Base-by-base conservation (phyloP, 1,140 invertebrate species). In the Lysiphlebus fabarum region DNA sequence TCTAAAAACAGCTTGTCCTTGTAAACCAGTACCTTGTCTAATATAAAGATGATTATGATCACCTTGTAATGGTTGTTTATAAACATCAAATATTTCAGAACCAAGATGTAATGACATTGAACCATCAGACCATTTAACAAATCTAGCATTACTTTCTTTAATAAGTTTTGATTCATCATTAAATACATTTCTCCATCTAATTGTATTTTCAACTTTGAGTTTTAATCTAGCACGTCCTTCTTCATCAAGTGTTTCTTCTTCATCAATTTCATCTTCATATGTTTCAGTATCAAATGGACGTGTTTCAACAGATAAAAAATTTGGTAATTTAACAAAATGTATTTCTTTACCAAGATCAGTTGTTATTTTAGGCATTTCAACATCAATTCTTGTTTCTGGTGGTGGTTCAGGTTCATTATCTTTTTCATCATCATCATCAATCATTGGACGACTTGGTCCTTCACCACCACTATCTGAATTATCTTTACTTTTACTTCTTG, bases 221-320 rank as follows among this genome's bases (percentile, higher is more conserved):
- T 95, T 95, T 38, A 94, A 76, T 56, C 89, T 86, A n/a, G 92
- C 91, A 62, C 95, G 81, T 68, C 97, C 97, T 83, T 99, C 97
- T 74, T 99, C 97, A 77, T 99, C 96, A 51, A 98, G 81, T 0
- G 95, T 94, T 80, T 99, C 96, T 76, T 99, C 96, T 70, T 99
- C 97, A 72, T 99, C 96, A 65, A 99, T 95, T 82, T 99, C 97
- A 82, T 99, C 96, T 81, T 99, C 97, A 77, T 99, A 99, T 0
- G 91, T 94, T 60, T 90, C 88, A 1, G 88, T 85, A 77, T 99
- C 96, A 75, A 98, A 99, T 0, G 96, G 96, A 65, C 96, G 82
- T 0, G 91, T 93, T 71, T 95, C 92, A 4, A 95, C 91, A 0
- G 92, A 94, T 63, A 96, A 83, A 73, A 96, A 96, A 75, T 96